Percentiles rank a stretch among this genome's conserved stretches.
These are phyloP conservation scores for Chaenogobius annularis DNA, from an alignment of 2,113 vertebrate species.

Conservation along the genomic window DNA sequence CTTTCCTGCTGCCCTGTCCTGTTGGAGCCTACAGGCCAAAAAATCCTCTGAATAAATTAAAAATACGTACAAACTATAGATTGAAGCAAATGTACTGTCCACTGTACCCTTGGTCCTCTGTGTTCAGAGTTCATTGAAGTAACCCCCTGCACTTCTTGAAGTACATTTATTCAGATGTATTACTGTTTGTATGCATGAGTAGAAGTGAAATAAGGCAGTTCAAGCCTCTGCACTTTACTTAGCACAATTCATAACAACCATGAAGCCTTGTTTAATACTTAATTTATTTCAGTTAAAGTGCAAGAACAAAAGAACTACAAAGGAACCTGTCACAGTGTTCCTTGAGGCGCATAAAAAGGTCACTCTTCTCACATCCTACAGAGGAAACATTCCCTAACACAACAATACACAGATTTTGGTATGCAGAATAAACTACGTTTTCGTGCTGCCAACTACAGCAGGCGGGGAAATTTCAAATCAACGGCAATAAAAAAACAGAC, in stretches of 20 bases:
- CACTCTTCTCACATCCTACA: neutral
- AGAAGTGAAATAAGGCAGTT: constrained; percentile 1
- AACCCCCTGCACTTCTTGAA: neutral
- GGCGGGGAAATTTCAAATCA: too few relatives aligned
- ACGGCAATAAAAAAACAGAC: too few relatives aligned
- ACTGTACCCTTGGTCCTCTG: too few relatives aligned
- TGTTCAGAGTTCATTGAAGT: too few relatives aligned
- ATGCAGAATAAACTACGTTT: neutral
- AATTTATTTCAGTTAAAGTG: constrained; percentile 40
- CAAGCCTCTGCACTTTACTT: constrained; percentile 10
- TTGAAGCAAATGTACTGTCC: too few relatives aligned
- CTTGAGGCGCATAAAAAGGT: neutral
- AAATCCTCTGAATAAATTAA: too few relatives aligned
- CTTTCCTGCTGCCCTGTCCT: too few relatives aligned
- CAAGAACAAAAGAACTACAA: constrained; percentile 17
- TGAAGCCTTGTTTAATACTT: constrained; percentile 38
- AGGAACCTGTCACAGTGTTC: neutral
- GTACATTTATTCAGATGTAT: neutral
- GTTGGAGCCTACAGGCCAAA: too few relatives aligned
- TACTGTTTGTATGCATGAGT: neutral
- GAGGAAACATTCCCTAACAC: neutral
- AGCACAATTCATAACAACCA: constrained; percentile 1
- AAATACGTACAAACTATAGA: too few relatives aligned
- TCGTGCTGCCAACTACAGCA: too few relatives aligned
- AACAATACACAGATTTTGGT: neutral